Evolutionary conservation across 2,888 invertebrate genomes (phyloP), one percentile per base, ranked within the genome.

Genomic region (Choreutis nemorana): DNA sequence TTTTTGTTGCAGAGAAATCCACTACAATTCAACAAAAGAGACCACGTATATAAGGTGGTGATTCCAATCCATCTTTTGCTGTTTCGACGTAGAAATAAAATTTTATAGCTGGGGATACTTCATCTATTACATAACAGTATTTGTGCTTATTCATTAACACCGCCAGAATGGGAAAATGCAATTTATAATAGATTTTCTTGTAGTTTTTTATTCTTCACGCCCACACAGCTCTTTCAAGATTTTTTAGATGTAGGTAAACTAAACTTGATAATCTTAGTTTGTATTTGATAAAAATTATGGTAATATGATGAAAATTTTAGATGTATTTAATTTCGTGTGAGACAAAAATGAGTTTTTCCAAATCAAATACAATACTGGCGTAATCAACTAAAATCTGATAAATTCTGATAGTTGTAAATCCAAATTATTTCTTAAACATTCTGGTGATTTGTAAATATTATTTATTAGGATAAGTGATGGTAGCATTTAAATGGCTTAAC

Each of bases 391-490:
- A n/a, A n/a, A n/a, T n/a, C n/a, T n/a, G n/a, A n/a, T n/a, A n/a
- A n/a, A n/a, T n/a, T n/a, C n/a, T n/a, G n/a, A n/a, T n/a, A n/a
- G n/a, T n/a, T n/a, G n/a, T n/a, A n/a, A n/a, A n/a, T n/a, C n/a
- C n/a, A n/a, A n/a, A n/a, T n/a, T n/a, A n/a, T n/a, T n/a, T n/a
- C n/a, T 30, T 41, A 33, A 52, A 58, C 63, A 63, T 75, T 78
- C 73, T 75, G 75, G 78, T 72, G 72, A 68, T 65, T 63, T 78
- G 78, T 78, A 77, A 59, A 78, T 78, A 78, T 65, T 75, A 77
- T 75, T 77, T 75, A 73, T 73, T 77, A 77, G 73, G 49, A 46
- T 73, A 65, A 73, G 68, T 63, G 56, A 71, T 52, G 57, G 52
- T 75, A 77, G 75, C 64, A 66, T 70, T 68, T 68, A 64, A 57